phyloP scores from a whole-genome alignment of 1,140 invertebrate genomes.

The Lepidurus arcticus region DNA sequence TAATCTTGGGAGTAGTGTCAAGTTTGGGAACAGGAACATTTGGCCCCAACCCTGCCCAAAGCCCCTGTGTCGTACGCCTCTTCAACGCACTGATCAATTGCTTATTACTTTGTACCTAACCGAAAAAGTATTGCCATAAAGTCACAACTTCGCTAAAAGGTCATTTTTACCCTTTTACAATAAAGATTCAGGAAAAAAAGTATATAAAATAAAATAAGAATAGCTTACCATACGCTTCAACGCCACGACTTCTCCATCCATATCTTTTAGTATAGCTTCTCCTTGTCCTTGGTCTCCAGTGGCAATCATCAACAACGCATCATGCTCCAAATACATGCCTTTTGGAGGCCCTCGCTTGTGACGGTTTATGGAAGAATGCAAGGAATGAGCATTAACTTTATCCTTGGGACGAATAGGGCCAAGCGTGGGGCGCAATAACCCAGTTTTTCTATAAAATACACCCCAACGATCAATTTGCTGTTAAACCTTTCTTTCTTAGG shows the following conservation, averaged over 20 bases:
- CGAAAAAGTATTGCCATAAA: slow-evolving; percentile 36
- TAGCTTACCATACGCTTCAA: slow-evolving; percentile 85
- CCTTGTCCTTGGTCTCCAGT: slow-evolving; percentile 61
- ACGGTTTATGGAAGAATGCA: slow-evolving; percentile 50
- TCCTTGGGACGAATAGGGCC: slow-evolving; percentile 52
- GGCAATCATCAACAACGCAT: slow-evolving; percentile 84
- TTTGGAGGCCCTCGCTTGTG: slow-evolving; percentile 87
- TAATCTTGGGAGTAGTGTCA: slow-evolving; percentile 61
- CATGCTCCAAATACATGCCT: slow-evolving; percentile 95
- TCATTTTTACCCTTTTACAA: neutral
- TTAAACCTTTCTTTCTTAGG: neutral
- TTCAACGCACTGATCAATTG: slow-evolving; percentile 81
- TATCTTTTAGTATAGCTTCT: slow-evolving; percentile 76
- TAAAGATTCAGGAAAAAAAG: neutral
- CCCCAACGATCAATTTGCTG: neutral
- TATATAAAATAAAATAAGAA: slow-evolving; percentile 26
- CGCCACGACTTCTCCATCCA: slow-evolving; percentile 88
- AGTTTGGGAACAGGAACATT: slow-evolving; percentile 61
- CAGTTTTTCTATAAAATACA: slow-evolving; percentile 57
- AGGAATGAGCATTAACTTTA: slow-evolving; percentile 10
- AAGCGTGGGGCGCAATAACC: slow-evolving; percentile 64
- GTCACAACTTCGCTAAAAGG: slow-evolving; percentile 3
- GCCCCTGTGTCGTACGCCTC: slow-evolving; percentile 50
- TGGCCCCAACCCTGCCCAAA: slow-evolving; percentile 59
- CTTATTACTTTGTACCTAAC: slow-evolving; percentile 89